Base-by-base conservation (phyloP, 2,797 vertebrate genomes). In the Labroides dimidiatus region DNA sequence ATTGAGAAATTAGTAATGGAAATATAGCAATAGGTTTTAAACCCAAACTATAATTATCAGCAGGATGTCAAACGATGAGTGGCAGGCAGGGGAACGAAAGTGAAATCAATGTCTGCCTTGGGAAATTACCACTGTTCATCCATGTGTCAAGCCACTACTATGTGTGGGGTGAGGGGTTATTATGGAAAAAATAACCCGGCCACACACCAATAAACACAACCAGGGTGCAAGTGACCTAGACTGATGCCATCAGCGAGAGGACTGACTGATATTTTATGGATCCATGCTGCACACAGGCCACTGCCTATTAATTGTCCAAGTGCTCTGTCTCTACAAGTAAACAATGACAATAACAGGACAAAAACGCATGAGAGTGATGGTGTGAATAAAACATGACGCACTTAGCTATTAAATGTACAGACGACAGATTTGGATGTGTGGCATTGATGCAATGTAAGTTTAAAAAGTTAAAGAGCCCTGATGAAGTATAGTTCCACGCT, bases 71-170 rank as follows among this genome's bases (percentile, higher is more conserved):
- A 81, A 75, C 62, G 69, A 65, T 72, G 77, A 76, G 49, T 80
- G 77, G 62, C 76, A 74, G 77, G 62, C 76, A 72, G 67, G 64
- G 44, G 85, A 89, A 89, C 75, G 41, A 88, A 83, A 87, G 77
- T 55, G 69, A 84, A 90, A 89, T 88, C 81, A 84, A 89, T 86
- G 75, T 68, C 74, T 72, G 70, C 77, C 84, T 73, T 72, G 83
- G 83, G 84, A 89, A 91, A 89, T 92, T 77, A 87, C 66, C 63
- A 64, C 58, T 86, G 83, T 82, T 84, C 82, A 86, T 79, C 72
- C 70, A 83, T 85, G 83, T 87, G 81, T 78, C 76, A 80, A 82
- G 48, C 37, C 49, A 49, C 47, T 58, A 24, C 47, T 70, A 41
- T 69, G 53, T 13, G 27, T 52, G 33, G 49, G 71, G 63, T 30